Conservation (phyloP, 2,888 invertebrate genomes). For the Euplexia lucipara region DNA sequence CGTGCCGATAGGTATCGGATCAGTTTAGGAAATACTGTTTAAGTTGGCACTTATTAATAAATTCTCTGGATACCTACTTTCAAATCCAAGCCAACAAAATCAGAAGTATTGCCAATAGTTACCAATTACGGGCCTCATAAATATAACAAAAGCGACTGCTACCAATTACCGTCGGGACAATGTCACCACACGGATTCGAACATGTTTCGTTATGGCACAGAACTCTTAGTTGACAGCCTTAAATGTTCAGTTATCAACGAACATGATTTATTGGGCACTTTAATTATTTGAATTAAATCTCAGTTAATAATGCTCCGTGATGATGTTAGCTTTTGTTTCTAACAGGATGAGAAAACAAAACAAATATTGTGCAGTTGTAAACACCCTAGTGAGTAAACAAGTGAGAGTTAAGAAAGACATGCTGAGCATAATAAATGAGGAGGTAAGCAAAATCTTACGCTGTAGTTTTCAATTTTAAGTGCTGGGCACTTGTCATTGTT, state of each 20-base stretch:
- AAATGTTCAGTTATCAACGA: conserved; percentile 55
- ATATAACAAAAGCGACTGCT: conserved; percentile 60
- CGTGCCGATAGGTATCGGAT: conserved; percentile 2
- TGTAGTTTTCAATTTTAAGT: neutral
- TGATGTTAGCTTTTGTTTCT: conserved; percentile 19
- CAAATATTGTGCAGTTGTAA: conserved; percentile 7
- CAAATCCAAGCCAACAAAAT: conserved; percentile 34
- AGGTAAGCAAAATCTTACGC: neutral
- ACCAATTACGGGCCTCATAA: conserved; percentile 53
- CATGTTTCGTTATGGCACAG: conserved; percentile 46
- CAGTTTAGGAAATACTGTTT: conserved; percentile 22
- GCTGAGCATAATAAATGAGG: conserved; percentile 10
- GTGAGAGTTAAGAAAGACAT: conserved; percentile 16
- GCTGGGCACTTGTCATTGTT: neutral
- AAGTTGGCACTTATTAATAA: conserved; percentile 41
- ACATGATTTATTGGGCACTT: conserved; percentile 58
- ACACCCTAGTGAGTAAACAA: conserved; percentile 2
- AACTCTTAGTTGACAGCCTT: conserved; percentile 47
- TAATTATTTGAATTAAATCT: conserved; percentile 35
- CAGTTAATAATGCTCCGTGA: conserved; percentile 22
- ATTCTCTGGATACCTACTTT: conserved; percentile 31
- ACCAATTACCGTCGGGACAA: conserved; percentile 59
- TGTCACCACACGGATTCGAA: conserved; percentile 57
- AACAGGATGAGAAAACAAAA: conserved; percentile 10
- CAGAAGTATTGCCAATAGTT: conserved; percentile 50